Evolutionary conservation across 2,888 invertebrate species (phyloP).

Genomic region (Capitulum mitella): DNA sequence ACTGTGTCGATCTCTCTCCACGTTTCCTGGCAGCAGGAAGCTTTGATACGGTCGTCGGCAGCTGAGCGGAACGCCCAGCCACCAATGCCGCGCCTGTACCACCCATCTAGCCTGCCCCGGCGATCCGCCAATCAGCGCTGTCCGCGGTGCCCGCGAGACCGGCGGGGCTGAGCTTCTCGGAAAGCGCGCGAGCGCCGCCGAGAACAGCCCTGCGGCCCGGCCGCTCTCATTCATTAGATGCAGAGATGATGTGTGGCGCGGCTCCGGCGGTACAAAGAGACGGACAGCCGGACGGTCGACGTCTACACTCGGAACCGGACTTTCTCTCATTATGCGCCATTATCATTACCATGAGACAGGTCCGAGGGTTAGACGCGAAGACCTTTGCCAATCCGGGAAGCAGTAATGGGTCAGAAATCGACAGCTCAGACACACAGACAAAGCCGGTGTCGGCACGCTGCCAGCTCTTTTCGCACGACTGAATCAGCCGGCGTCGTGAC

Average conservation of each 20-base stretch:
- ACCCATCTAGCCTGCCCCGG: neutral
- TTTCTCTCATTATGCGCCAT: neutral
- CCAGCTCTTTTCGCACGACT: too few species aligned
- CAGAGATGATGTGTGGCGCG: neutral
- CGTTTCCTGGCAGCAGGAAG: too few species aligned
- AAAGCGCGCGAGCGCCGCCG: neutral
- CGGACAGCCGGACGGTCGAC: neutral
- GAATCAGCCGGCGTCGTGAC: too few species aligned
- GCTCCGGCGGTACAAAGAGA: neutral
- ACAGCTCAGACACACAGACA: too few species aligned
- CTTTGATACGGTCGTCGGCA: too few species aligned
- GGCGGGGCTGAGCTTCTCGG: neutral
- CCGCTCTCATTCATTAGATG: neutral
- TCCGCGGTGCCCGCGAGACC: neutral
- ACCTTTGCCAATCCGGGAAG: neutral
- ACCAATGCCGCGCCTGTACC: too few species aligned
- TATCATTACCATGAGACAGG: neutral
- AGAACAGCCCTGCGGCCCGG: neutral
- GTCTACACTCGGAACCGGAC: neutral
- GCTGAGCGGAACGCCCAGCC: too few species aligned
- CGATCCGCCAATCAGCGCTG: neutral
- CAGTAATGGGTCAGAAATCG: too few species aligned
- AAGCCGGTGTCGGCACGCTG: too few species aligned
- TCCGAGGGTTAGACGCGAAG: neutral
- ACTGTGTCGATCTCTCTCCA: too few species aligned